Percentiles rank a stretch among this genome's conserved stretches.
These are phyloP conservation scores for Drosophila athabasca DNA, from an alignment of 1,140 invertebrate genomes.

Conservation along the genomic window DNA sequence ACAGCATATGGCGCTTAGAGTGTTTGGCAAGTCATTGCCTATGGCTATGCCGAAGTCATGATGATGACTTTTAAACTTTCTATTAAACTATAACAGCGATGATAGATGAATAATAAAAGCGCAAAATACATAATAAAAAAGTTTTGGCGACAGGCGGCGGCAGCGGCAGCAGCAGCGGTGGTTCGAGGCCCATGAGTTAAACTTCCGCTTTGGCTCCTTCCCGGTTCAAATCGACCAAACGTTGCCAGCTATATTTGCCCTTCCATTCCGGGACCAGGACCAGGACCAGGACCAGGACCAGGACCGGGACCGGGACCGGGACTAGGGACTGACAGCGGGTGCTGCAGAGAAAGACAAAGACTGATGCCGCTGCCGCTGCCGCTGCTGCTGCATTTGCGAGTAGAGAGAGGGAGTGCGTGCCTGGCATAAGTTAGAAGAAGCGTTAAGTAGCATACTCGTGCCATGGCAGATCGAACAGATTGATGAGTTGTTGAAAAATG, in stretches of 20 bases:
- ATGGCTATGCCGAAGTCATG: constrained; percentile 38
- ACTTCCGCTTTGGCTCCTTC: background rate
- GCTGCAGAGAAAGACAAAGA: constrained; percentile 64
- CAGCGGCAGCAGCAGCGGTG: constrained; percentile 15
- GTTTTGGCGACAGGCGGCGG: constrained; percentile 74
- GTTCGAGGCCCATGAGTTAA: constrained; percentile 33
- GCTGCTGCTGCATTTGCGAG: constrained; percentile 67
- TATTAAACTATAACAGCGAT: constrained; percentile 81
- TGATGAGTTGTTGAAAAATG: constrained; percentile 82
- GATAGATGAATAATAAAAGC: constrained; percentile 81
- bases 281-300: too few relatives aligned
- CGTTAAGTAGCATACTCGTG: constrained; percentile 37
- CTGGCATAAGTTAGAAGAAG: constrained; percentile 70
- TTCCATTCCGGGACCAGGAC: too few relatives aligned
- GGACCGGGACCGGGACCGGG: too few relatives aligned
- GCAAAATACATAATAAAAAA: constrained; percentile 80
- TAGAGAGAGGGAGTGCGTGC: constrained; percentile 55
- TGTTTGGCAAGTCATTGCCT: constrained; percentile 69
- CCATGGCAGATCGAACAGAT: constrained; percentile 67
- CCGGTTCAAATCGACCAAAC: constrained; percentile 49
- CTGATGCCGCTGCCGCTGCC: constrained; percentile 78
- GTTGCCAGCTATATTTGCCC: constrained; percentile 63
- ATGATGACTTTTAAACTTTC: constrained; percentile 82
- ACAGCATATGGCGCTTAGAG: constrained; percentile 51
- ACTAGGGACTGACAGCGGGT: background rate